Evolutionary conservation across 2,888 invertebrate genomes (phyloP).

Genomic region (Arge pagana): DNA sequence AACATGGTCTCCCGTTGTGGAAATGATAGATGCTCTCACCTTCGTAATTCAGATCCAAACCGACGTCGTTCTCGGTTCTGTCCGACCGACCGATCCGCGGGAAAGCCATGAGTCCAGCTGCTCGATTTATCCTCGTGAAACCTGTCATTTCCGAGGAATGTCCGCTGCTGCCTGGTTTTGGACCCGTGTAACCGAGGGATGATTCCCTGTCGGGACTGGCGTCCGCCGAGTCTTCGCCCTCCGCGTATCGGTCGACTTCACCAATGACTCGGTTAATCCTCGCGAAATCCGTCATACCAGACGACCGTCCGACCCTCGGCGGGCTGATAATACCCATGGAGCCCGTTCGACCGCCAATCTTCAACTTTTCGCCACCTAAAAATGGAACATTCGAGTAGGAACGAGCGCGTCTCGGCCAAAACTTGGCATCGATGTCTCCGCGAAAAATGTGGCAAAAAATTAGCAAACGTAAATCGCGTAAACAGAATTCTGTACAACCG

Average conservation of each 20-base stretch:
- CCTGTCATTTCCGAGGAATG: conserved; percentile 34
- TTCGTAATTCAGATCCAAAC: conserved; percentile 34
- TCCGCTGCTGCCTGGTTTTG: too few species aligned
- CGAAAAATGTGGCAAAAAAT: not conserved
- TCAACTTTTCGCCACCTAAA: conserved; percentile 39
- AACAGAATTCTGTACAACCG: too few species aligned
- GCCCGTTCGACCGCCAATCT: too few species aligned
- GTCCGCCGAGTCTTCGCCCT: too few species aligned
- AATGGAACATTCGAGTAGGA: not conserved
- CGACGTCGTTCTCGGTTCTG: conserved; percentile 24
- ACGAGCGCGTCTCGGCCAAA: not conserved
- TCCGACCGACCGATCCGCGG: conserved; percentile 46
- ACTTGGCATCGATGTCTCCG: conserved; percentile 17
- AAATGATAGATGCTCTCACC: conserved; percentile 27
- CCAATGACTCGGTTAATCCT: conserved; percentile 39
- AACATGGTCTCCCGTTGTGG: too few species aligned
- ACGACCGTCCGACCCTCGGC: conserved; percentile 44
- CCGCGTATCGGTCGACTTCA: too few species aligned
- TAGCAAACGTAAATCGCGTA: too few species aligned
- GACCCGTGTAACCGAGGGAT: too few species aligned
- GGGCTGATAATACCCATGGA: conserved; percentile 42
- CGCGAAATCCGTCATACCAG: conserved; percentile 35
- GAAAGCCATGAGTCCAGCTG: conserved; percentile 37
- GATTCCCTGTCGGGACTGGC: too few species aligned
- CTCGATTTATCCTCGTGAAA: conserved; percentile 38